These are phyloP conservation scores for Harpagoxenus sublaevis DNA, from an alignment of 2,888 invertebrate species.

Conservation along the genomic window DNA sequence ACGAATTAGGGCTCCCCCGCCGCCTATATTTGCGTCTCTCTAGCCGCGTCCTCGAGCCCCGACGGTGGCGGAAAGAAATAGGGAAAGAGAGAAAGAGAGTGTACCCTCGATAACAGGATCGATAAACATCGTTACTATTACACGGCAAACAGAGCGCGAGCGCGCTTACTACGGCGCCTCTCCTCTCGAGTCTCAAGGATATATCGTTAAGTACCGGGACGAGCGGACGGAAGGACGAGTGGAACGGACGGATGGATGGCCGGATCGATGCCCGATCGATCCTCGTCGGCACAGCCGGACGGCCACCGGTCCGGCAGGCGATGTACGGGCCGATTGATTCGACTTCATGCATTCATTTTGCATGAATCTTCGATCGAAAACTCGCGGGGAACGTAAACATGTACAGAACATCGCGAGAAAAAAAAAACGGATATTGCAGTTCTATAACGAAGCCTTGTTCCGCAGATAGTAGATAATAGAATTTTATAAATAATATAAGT, in stretches of 20 bases:
- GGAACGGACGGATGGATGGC: conserved; percentile 6
- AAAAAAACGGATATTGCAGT: background rate
- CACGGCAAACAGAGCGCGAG: conserved; percentile 78
- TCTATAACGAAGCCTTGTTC: background rate
- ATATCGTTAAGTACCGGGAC: conserved; percentile 73
- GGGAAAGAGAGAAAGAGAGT: conserved; percentile 38
- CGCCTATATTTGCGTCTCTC: conserved; percentile 72
- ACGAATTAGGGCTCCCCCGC: conserved; percentile 63
- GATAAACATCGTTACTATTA: conserved; percentile 84
- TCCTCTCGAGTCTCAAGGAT: conserved; percentile 80
- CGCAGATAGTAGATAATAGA: background rate
- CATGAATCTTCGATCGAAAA: background rate
- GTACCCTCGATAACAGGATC: conserved; percentile 83
- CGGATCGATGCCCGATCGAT: conserved; percentile 70
- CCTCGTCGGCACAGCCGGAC: conserved; percentile 19
- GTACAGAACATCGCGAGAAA: background rate
- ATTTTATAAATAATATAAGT: conserved; percentile 15
- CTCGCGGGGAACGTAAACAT: background rate
- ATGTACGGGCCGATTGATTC: background rate
- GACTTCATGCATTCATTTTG: background rate
- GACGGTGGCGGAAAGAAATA: background rate
- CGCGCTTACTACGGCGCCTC: conserved; percentile 77
- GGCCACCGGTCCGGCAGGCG: background rate
- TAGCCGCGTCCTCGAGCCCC: conserved; percentile 64
- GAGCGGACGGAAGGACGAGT: conserved; percentile 42